These are phyloP conservation scores for Setipinna tenuifilis DNA, from an alignment of 2,797 vertebrate genomes.

Conservation along the genomic window DNA sequence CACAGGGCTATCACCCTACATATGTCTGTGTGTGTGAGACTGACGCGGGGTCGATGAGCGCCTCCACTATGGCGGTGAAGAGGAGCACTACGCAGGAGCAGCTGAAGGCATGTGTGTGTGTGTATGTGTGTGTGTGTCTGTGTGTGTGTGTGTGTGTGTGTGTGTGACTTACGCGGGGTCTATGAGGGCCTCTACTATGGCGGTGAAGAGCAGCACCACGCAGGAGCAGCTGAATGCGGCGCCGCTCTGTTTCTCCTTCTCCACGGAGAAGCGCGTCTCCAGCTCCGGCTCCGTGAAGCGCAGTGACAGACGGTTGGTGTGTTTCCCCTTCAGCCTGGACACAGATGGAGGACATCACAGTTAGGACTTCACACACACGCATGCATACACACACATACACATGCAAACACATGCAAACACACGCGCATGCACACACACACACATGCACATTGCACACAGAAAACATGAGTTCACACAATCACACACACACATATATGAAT, in stretches of 20 bases:
- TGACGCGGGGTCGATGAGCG: too few species aligned
- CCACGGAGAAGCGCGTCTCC: constrained; percentile 91
- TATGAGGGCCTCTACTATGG: constrained; percentile 85
- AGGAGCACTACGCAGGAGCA: too few species aligned
- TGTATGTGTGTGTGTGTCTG: not conserved
- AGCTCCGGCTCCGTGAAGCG: constrained; percentile 90
- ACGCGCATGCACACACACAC: not conserved
- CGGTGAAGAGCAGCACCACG: constrained; percentile 87
- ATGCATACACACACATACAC: not conserved
- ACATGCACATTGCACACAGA: not conserved
- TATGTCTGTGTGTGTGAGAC: too few species aligned
- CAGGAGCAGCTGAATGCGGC: constrained; percentile 95
- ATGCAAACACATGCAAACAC: constrained; percentile 23
- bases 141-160: constrained; percentile 4
- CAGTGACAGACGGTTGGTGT: constrained; percentile 90
- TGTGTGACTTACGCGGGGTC: constrained; percentile 82
- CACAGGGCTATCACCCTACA: too few species aligned
- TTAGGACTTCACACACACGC: not conserved
- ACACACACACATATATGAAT: not conserved
- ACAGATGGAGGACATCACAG: not conserved
- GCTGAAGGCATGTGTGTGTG: too few species aligned
- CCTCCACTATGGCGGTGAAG: too few species aligned
- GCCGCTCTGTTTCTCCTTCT: constrained; percentile 96
- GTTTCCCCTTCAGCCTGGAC: constrained; percentile 86
- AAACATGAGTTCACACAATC: not conserved